phyloP scores from a whole-genome alignment of 2,888 invertebrate genomes.

The Slavum lentiscoides region DNA sequence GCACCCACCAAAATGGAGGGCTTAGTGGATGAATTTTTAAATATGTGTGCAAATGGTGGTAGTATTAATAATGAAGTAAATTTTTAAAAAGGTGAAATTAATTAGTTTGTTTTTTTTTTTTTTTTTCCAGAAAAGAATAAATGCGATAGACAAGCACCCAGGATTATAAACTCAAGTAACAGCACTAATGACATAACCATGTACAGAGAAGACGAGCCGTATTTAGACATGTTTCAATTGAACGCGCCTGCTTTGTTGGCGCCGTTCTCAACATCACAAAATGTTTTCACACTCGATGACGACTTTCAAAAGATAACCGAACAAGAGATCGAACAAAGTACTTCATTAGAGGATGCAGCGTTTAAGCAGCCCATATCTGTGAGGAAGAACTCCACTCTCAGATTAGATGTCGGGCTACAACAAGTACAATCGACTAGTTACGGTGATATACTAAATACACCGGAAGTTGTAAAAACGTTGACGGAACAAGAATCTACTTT shows the following conservation, averaged over 20 bases:
- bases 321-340: conserved; percentile 17
- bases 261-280: conserved; percentile 43
- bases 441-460: conserved; percentile 58
- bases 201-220: conserved; percentile 50
- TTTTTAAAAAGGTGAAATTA: too few species aligned
- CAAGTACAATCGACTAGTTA: conserved; percentile 43
- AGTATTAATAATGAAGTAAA: not conserved
- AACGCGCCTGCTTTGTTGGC: conserved; percentile 31
- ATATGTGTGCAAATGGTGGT: conserved; percentile 47
- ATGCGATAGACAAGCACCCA: conserved; percentile 49
- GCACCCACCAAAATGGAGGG: conserved; percentile 63
- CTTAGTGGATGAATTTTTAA: conserved; percentile 55
- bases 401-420: conserved; percentile 45
- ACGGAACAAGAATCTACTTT: conserved; percentile 58
- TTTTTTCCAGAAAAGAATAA: conserved; percentile 24
- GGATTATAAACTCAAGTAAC: conserved; percentile 52
- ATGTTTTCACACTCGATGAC: conserved; percentile 36
- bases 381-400: conserved; percentile 38
- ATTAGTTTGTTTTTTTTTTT: not conserved
- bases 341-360: conserved; percentile 18
- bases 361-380: conserved; percentile 49
- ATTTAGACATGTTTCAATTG: conserved; percentile 48
- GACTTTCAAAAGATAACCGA: conserved; percentile 20
- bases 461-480: conserved; percentile 61
- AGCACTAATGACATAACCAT: conserved; percentile 51